Conservation (phyloP, 2,888 invertebrate genomes). For the Tuberolachnus salignus region DNA sequence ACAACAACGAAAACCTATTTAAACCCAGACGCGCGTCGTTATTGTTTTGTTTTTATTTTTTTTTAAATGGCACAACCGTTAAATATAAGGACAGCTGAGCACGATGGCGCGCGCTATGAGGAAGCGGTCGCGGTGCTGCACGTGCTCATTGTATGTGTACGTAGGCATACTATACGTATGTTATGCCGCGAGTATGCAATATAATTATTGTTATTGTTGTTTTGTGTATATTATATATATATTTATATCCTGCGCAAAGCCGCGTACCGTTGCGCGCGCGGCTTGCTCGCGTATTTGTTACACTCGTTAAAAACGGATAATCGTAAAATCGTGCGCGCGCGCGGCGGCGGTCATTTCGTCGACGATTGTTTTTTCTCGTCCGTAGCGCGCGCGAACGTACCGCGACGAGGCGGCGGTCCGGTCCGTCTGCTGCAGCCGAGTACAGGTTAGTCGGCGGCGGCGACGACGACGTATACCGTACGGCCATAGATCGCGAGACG, state of each 20-base stretch:
- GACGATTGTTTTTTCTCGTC: slow-evolving; percentile 12
- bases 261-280: background rate
- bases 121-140: background rate
- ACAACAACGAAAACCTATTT: background rate
- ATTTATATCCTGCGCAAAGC: background rate
- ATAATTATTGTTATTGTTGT: slow-evolving; percentile 21
- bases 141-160: background rate
- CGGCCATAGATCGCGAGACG: slow-evolving; percentile 37
- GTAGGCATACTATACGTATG: background rate
- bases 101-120: background rate
- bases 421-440: background rate
- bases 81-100: background rate
- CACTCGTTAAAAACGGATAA: slow-evolving; percentile 50
- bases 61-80: slow-evolving; percentile 24
- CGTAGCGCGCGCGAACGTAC: background rate
- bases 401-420: background rate
- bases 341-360: slow-evolving; percentile 12
- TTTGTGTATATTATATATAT: background rate
- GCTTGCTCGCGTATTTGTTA: background rate
- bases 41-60: background rate
- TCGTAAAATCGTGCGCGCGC: slow-evolving; percentile 40
- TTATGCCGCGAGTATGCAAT: background rate
- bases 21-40: background rate
- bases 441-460: slow-evolving; percentile 7
- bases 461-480: background rate